Conservation (phyloP, 2,113 vertebrate species). For the Myotis lucifugus region DNA sequence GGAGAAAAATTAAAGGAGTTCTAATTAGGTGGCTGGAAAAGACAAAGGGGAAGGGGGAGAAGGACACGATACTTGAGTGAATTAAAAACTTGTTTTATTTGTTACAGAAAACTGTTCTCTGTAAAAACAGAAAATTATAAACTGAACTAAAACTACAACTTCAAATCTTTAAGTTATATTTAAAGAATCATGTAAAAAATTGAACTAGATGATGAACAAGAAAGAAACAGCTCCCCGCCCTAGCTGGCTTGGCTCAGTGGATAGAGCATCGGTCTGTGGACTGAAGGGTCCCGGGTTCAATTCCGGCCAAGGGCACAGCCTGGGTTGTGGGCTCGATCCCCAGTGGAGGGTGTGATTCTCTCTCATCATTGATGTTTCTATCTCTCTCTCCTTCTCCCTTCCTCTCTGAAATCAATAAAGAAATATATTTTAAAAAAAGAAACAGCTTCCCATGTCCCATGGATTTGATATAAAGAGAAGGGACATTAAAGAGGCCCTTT, state of each 20-base stretch:
- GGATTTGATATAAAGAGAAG: not conserved
- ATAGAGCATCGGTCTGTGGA: too few relatives aligned
- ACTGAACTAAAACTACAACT: not conserved
- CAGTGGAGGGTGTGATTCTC: too few relatives aligned
- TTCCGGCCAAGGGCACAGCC: too few relatives aligned
- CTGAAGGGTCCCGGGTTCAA: too few relatives aligned
- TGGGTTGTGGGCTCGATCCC: too few relatives aligned
- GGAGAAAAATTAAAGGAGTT: not conserved
- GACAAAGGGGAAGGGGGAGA: not conserved
- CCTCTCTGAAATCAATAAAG: too few relatives aligned
- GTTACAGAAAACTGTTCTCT: not conserved
- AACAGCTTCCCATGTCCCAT: not conserved
- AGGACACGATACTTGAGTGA: not conserved
- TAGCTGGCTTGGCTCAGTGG: too few relatives aligned
- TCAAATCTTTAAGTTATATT: conserved; percentile 7
- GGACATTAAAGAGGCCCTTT: not conserved
- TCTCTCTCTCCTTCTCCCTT: too few relatives aligned
- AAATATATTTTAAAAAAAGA: too few relatives aligned
- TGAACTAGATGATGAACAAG: not conserved
- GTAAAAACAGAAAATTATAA: not conserved
- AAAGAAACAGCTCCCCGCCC: not conserved
- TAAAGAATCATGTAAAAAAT: conserved; percentile 16
- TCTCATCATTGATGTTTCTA: too few relatives aligned
- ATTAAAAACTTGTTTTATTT: not conserved
- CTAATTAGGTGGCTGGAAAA: not conserved